Evolutionary conservation across 2,888 invertebrate species (phyloP), one percentile per base, ranked within the genome.

Genomic region (Volucella zonaria): DNA sequence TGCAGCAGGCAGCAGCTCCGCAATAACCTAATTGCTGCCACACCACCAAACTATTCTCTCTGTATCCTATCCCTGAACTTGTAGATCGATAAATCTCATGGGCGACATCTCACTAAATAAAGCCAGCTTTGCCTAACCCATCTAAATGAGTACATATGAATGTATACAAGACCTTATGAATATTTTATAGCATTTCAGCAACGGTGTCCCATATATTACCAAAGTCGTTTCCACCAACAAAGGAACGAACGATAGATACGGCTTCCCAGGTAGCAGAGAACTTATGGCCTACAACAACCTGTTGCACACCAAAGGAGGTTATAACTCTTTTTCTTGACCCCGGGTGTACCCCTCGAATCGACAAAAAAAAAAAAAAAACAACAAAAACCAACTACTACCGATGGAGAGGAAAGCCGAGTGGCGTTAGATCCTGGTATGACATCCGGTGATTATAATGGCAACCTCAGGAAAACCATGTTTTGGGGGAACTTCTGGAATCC

Each of bases 41-140:
- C 70, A 75, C 68, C 68, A 68, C 64, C 10, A 43, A 12, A 40
- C 42, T n/a, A 8, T 61, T 75, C 62, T 62, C 73, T 67, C 23
- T 54, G 49, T 66, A 11, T 45, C 10, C 14, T 38, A 40, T 52
- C 23, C 18, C 51, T 11, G 42, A 43, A 45, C 15, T 52, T 40
- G 15, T 4, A 45, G 67, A 83, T 83, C 79, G 49, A 83, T 79
- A 79, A 79, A 83, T 75, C 79, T 61, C 47, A 45, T 49, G 45
- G 31, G 47, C 47, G 23, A 56, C 70, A 64, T 42, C 62, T 40
- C 52, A 40, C 38, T 52, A 51, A 14, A 59, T 9, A 14, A n/a
- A 14, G 14, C 4, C 4, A 58, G 42, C 23, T 23, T 10, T 43
- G 12, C 10, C 18, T 11, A 23, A 1, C 15, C 38, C 47, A 31